Percentiles rank a stretch among this genome's conserved stretches.
These are phyloP conservation scores for Sarcophaga caerulescens DNA, from an alignment of 2,888 invertebrate species.

Conservation along the genomic window DNA sequence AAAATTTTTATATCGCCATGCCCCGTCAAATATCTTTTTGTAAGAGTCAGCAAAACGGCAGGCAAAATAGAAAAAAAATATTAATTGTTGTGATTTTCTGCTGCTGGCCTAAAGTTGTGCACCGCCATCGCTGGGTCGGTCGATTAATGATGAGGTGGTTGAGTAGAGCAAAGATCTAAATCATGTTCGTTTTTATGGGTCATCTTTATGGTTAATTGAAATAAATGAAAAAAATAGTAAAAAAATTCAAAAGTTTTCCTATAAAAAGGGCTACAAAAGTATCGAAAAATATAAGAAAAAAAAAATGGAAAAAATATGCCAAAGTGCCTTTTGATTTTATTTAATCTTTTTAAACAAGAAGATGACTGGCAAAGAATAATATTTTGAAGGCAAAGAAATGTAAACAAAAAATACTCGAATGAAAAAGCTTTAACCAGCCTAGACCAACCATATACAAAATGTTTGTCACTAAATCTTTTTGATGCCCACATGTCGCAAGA, in stretches of 20 bases:
- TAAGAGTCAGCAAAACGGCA: conserved; percentile 40
- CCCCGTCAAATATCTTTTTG: not conserved
- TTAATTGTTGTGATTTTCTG: conserved; percentile 41
- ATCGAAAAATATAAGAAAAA: not conserved
- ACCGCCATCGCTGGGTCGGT: not conserved
- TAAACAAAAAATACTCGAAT: too few species aligned
- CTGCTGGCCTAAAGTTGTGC: conserved; percentile 1
- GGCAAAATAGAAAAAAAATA: conserved; percentile 41
- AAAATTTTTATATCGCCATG: conserved; percentile 11
- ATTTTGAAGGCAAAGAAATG: too few species aligned
- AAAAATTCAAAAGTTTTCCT: not conserved
- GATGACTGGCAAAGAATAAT: not conserved
- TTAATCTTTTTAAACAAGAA: not conserved
- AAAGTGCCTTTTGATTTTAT: not conserved
- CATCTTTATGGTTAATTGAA: conserved; percentile 59
- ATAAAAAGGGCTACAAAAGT: not conserved
- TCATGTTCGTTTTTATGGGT: conserved; percentile 49
- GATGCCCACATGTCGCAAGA: too few species aligned
- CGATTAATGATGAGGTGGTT: conserved; percentile 20
- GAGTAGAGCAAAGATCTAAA: conserved; percentile 14
- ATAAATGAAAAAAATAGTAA: conserved; percentile 35
- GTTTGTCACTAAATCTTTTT: too few species aligned
- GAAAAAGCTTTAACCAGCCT: too few species aligned
- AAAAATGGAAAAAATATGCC: not conserved
- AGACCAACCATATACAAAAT: too few species aligned